These are phyloP conservation scores for Xiphophorus couchianus DNA, from an alignment of 2,113 vertebrate species.

Conservation along the genomic window DNA sequence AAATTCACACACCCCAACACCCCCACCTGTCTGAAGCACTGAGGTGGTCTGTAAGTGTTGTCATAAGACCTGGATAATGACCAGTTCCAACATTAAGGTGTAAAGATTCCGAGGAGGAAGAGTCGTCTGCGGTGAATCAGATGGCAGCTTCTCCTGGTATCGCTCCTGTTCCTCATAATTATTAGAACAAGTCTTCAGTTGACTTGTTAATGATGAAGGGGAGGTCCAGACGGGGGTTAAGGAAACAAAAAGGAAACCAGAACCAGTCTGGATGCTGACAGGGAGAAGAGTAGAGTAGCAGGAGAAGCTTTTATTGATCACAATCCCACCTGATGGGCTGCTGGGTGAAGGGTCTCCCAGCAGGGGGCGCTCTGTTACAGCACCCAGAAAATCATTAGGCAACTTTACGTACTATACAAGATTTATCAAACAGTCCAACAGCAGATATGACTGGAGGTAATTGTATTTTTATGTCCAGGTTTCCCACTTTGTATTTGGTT, in stretches of 20 bases:
- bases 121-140: slow-evolving; percentile 58
- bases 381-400: slow-evolving; percentile 50
- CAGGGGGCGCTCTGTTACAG: slow-evolving; percentile 20
- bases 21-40: slow-evolving; percentile 56
- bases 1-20: slow-evolving; percentile 36
- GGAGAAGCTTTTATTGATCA: slow-evolving; percentile 50
- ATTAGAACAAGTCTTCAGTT: slow-evolving; percentile 77
- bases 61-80: slow-evolving; percentile 64
- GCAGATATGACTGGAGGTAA: slow-evolving; percentile 73
- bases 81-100: slow-evolving; percentile 56
- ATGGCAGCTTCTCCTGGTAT: slow-evolving; percentile 70
- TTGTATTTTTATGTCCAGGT: slow-evolving; percentile 72
- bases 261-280: slow-evolving; percentile 40
- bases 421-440: slow-evolving; percentile 70
- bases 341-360: slow-evolving; percentile 29
- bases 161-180: slow-evolving; percentile 67
- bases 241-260: slow-evolving; percentile 62
- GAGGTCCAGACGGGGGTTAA: slow-evolving; percentile 73
- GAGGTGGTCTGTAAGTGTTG: slow-evolving; percentile 71
- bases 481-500: slow-evolving; percentile 37
- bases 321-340: slow-evolving; percentile 63
- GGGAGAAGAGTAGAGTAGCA: background rate
- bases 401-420: slow-evolving; percentile 10
- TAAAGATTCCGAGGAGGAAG: slow-evolving; percentile 47
- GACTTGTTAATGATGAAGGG: slow-evolving; percentile 75